These are phyloP conservation scores for Mylabris phalerata DNA, from an alignment of 1,140 invertebrate genomes.

Conservation along the genomic window DNA sequence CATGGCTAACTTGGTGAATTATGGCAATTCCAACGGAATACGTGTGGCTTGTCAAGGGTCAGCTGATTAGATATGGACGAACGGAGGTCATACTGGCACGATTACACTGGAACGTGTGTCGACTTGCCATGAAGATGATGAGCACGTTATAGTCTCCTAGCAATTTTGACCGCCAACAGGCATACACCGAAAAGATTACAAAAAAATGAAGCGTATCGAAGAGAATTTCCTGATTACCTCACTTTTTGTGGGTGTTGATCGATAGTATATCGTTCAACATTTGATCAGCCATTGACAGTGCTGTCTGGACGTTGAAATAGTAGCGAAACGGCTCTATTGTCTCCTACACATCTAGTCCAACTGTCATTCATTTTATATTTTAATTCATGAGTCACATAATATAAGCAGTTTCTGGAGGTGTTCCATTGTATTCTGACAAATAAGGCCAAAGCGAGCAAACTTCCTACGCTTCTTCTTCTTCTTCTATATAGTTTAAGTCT, in stretches of 20 bases:
- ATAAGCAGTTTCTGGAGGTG: conserved; percentile 18
- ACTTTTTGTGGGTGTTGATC: too few relatives aligned
- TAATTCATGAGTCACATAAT: conserved; percentile 20
- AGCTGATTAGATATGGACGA: conserved; percentile 34
- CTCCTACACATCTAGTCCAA: conserved; percentile 14
- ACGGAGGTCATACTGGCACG: conserved; percentile 28
- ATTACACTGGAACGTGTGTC: conserved; percentile 29
- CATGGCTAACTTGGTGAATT: conserved; percentile 32
- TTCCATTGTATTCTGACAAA: conserved; percentile 20
- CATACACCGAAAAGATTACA: too few relatives aligned
- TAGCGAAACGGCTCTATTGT: conserved; percentile 7
- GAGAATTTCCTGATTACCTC: too few relatives aligned
- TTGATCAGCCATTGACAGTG: too few relatives aligned
- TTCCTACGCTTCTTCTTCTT: conserved; percentile 6
- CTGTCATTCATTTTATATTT: conserved; percentile 20
- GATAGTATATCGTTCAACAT: too few relatives aligned
- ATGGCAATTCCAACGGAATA: conserved; percentile 26
- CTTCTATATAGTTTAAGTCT: not conserved
- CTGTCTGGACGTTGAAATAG: not conserved
- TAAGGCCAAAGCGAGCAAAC: conserved; percentile 19
- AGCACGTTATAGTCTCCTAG: too few relatives aligned
- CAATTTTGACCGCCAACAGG: too few relatives aligned
- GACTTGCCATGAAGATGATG: conserved; percentile 4
- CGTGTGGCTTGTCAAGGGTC: conserved; percentile 38
- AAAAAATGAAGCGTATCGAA: too few relatives aligned